Evolutionary conservation across 2,113 vertebrate species (phyloP).

Genomic region (Myrmophylax atrothorax): DNA sequence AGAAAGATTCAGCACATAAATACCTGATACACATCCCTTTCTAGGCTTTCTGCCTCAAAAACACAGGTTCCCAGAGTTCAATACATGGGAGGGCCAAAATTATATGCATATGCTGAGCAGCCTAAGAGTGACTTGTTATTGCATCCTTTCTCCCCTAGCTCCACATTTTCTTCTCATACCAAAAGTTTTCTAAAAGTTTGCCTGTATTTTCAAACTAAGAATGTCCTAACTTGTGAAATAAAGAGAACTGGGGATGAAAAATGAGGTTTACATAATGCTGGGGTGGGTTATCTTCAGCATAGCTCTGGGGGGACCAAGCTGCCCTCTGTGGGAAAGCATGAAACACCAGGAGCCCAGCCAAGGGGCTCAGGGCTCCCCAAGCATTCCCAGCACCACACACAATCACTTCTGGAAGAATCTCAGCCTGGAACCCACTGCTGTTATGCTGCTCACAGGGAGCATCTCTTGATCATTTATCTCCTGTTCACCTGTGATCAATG

Average conservation of each 20-base stretch:
- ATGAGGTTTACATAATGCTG: neutral
- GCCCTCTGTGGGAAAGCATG: neutral
- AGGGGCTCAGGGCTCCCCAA: neutral
- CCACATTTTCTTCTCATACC: neutral
- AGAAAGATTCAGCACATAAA: neutral
- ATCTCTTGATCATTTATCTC: neutral
- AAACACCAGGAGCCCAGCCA: rapidly evolving
- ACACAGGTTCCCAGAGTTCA: neutral
- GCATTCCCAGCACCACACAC: neutral
- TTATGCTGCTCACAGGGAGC: neutral
- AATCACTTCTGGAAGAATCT: neutral
- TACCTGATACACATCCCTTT: neutral
- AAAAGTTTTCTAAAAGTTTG: neutral
- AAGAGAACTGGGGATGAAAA: neutral
- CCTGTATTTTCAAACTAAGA: neutral
- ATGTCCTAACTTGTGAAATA: neutral
- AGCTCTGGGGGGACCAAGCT: neutral
- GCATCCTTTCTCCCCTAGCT: neutral
- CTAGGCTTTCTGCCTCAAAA: neutral
- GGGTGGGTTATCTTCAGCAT: neutral
- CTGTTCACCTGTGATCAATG: neutral
- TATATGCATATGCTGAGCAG: neutral
- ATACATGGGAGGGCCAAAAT: neutral
- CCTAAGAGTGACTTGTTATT: neutral
- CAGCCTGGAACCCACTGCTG: neutral